Base-by-base conservation (phyloP, 2,888 invertebrate species). In the Nephrocerus scutellatus region DNA sequence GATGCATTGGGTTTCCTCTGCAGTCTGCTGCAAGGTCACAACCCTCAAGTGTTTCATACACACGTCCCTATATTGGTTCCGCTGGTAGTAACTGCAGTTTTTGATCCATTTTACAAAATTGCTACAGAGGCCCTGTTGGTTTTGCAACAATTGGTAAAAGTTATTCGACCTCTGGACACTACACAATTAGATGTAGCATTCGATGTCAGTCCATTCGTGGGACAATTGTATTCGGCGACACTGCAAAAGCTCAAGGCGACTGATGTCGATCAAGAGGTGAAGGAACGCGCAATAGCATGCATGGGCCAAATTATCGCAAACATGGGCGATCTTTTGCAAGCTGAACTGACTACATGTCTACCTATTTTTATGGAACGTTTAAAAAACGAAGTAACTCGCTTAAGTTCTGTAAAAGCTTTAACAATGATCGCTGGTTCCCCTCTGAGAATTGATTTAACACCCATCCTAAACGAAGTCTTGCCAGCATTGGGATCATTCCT, bases 211-310 rank as follows among this genome's bases (percentile, higher is more conserved):
- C 79, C 81, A n/a, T 85, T 84, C 63, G 82, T 89, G 15, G 75
- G 75, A 10, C 79, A 81, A 40, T 80, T 88, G 62, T 96, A 95
- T 68, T 74, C 78, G 42, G 88, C 88, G 56, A 90, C 92, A 1
- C 70, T 93, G 51, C 77, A 83, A 43, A 79, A 93, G 41, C 74
- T 98, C 24, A 84, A 84, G 56, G 90, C 96, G 21, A 87, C 95
- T 0, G 97, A 98, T 63, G 93, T 97, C 60, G 98, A 98, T 72
- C 97, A 98, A 66, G 98, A 98, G 71, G 97, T 98, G 0, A 97
- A 98, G 68, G 98, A 98, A 63, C 78, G 93, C 16, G 95, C 98
- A 8, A 97, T 98, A 47, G 86, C 92, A 2, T 92, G 96, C 56
- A 90, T 92, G 84, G 93, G 95, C 10, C 91, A 95, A 67, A 83